Conservation (phyloP, 2,113 vertebrate species). For the Lanius ludovicianus region DNA sequence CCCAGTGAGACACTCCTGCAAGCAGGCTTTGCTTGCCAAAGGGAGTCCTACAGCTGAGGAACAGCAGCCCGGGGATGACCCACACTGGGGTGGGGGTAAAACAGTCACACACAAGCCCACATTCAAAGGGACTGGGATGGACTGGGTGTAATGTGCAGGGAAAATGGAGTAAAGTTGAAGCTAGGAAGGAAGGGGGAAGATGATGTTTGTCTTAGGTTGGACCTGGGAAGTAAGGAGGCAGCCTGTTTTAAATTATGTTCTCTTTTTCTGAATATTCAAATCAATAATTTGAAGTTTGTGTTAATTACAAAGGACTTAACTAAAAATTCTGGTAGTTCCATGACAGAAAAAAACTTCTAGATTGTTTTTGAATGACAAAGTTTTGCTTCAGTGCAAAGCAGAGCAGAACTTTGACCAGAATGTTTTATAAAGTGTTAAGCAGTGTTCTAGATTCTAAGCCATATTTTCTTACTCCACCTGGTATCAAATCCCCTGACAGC, state of each 20-base stretch:
- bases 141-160: neutral
- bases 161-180: neutral
- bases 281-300: neutral
- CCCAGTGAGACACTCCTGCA: neutral
- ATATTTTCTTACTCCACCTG: slow-evolving; percentile 62
- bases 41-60: neutral
- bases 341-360: neutral
- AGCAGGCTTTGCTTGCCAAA: neutral
- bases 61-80: neutral
- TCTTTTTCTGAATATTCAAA: neutral
- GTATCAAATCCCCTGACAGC: slow-evolving; percentile 82
- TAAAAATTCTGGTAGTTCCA: neutral
- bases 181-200: neutral
- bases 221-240: neutral
- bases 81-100: rapidly evolving
- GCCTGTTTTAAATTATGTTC: neutral
- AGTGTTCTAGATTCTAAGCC: neutral
- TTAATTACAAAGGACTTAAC: neutral
- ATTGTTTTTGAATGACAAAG: neutral
- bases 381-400: neutral
- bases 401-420: neutral
- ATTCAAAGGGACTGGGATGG: neutral
- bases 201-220: neutral
- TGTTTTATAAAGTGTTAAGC: neutral
- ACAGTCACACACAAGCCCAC: neutral